Conservation (phyloP, 2,888 invertebrate genomes). For the Lampropteryx suffumata region DNA sequence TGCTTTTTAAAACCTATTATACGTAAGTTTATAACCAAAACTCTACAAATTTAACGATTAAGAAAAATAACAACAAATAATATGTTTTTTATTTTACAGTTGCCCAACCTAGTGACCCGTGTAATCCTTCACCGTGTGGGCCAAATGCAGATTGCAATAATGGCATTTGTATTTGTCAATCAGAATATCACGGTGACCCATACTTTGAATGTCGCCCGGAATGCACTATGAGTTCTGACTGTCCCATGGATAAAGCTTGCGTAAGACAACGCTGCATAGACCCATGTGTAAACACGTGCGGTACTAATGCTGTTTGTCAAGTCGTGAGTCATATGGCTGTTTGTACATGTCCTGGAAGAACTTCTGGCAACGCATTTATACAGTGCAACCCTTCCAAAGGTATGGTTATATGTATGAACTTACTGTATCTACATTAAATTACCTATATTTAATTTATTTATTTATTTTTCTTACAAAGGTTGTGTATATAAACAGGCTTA, state of each 20-base stretch:
- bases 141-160: constrained; percentile 83
- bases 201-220: constrained; percentile 88
- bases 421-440: too few relatives aligned
- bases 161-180: constrained; percentile 83
- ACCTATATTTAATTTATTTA: too few relatives aligned
- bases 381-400: constrained; percentile 84
- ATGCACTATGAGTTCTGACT: constrained; percentile 89
- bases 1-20: constrained; percentile 83
- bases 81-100: constrained; percentile 43
- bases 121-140: constrained; percentile 87
- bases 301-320: constrained; percentile 87
- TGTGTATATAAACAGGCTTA: too few relatives aligned
- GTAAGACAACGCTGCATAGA: constrained; percentile 87
- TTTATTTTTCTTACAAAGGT: too few relatives aligned
- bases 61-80: not conserved
- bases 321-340: constrained; percentile 90
- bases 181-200: constrained; percentile 86
- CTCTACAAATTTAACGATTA: not conserved
- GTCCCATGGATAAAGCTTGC: constrained; percentile 87
- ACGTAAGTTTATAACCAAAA: constrained; percentile 61
- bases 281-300: constrained; percentile 90
- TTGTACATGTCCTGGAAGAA: constrained; percentile 88
- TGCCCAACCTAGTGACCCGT: constrained; percentile 71
- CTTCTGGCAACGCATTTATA: constrained; percentile 88
- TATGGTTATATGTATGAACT: constrained; percentile 39